Conservation (phyloP, 2,888 invertebrate species). For the Petrolisthes cinctipes region DNA sequence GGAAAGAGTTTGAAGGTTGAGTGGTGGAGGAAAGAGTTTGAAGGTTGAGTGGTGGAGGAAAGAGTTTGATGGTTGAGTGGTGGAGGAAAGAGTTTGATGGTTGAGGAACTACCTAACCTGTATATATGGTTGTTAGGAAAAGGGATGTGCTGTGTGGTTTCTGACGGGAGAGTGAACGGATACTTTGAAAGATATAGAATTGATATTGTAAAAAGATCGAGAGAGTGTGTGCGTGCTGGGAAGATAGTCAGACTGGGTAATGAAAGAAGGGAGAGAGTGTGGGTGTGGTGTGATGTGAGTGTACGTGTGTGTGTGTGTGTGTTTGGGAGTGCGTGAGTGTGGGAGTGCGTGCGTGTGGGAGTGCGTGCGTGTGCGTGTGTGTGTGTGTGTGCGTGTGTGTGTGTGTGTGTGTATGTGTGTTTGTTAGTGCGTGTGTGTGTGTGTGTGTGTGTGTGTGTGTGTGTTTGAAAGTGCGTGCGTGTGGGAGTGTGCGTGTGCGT, state of each 20-base stretch:
- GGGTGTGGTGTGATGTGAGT: neutral
- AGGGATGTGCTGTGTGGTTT: no score
- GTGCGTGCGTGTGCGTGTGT: conserved; percentile 2
- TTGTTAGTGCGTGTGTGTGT: conserved; percentile 18
- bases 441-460: conserved; percentile 8
- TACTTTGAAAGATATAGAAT: no score
- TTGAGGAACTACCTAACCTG: no score
- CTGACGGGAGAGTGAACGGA: no score
- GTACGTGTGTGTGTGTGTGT: conserved; percentile 15
- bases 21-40: no score
- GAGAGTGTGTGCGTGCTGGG: neutral
- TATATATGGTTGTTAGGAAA: no score
- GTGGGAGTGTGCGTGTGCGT: neutral
- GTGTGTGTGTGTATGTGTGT: conserved; percentile 12
- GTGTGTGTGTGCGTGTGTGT: conserved; percentile 21
- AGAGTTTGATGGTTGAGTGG: no score
- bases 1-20: no score
- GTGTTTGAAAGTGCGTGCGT: neutral
- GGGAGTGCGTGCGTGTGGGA: neutral
- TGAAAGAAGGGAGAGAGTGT: neutral
- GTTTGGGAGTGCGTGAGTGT: conserved; percentile 3
- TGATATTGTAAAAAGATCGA: no score
- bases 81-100: no score
- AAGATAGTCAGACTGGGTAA: neutral
- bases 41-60: no score